Evolutionary conservation across 2,113 vertebrate genomes (phyloP).

Genomic region (Scatophagus argus): DNA sequence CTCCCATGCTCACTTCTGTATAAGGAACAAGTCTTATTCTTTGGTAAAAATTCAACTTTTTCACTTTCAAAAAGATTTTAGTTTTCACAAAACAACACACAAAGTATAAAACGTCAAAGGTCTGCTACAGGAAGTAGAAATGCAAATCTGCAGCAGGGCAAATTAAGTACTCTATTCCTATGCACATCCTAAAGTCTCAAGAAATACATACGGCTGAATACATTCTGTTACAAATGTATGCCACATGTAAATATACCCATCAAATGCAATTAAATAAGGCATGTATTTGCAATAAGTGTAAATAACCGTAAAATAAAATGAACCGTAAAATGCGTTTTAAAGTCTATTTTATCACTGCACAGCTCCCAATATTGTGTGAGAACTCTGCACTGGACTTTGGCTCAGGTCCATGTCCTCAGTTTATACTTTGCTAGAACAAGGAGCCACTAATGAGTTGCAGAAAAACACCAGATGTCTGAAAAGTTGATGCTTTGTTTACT

Average conservation of each 20-base stretch:
- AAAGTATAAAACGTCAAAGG: not conserved
- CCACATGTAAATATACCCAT: not conserved
- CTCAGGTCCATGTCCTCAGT: slow-evolving; percentile 17
- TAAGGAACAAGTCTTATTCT: not conserved
- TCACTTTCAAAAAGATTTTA: not conserved
- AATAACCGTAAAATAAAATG: not conserved
- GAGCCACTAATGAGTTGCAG: slow-evolving; percentile 35
- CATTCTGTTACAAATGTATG: not conserved
- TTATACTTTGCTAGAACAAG: slow-evolving; percentile 8
- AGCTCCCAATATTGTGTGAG: not conserved
- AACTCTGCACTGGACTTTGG: slow-evolving; percentile 27
- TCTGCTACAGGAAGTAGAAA: not conserved
- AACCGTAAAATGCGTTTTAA: not conserved
- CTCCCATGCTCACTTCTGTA: not conserved
- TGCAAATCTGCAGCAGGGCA: not conserved
- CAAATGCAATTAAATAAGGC: not conserved
- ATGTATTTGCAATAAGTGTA: not conserved
- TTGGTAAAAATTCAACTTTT: not conserved
- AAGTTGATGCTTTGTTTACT: slow-evolving; percentile 76
- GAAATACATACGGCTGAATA: not conserved
- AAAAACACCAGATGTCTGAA: slow-evolving; percentile 32
- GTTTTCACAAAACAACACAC: not conserved
- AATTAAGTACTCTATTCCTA: not conserved
- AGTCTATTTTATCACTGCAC: not conserved
- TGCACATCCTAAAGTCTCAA: not conserved